phyloP scores from a whole-genome alignment of 1,140 invertebrate genomes.

The Aethina tumida region DNA sequence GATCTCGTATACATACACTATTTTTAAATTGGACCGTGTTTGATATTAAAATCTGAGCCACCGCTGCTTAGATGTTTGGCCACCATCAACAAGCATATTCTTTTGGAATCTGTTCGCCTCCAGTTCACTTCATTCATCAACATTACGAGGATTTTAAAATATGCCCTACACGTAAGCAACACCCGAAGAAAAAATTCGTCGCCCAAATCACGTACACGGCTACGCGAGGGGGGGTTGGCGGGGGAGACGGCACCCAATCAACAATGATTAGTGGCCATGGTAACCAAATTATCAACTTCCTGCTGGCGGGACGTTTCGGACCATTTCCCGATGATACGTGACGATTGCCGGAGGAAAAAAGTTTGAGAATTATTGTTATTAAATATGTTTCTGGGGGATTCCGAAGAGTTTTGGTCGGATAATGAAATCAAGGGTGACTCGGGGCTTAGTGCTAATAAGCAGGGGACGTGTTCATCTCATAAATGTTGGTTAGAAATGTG shows the following conservation, averaged over 20 bases:
- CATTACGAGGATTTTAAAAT: background rate
- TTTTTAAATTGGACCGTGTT: slow-evolving; percentile 1
- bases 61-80: no score
- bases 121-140: background rate
- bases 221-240: no score
- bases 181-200: background rate
- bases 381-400: no score
- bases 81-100: no score
- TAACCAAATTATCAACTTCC: slow-evolving; percentile 12
- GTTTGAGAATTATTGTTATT: no score
- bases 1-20: slow-evolving; percentile 1
- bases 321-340: background rate
- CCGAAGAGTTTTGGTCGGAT: no score
- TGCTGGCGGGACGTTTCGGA: no score
- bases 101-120: background rate
- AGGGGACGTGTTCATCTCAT: no score
- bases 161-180: background rate
- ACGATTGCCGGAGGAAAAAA: no score
- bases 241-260: slow-evolving; percentile 15
- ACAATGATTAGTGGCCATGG: slow-evolving; percentile 18
- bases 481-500: no score
- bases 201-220: slow-evolving; percentile 17
- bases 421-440: no score
- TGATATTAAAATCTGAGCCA: slow-evolving; percentile 1
- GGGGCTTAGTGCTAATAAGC: no score